These are phyloP conservation scores for Nannospalax galili DNA, from an alignment of 2,113 vertebrate genomes.

Conservation along the genomic window DNA sequence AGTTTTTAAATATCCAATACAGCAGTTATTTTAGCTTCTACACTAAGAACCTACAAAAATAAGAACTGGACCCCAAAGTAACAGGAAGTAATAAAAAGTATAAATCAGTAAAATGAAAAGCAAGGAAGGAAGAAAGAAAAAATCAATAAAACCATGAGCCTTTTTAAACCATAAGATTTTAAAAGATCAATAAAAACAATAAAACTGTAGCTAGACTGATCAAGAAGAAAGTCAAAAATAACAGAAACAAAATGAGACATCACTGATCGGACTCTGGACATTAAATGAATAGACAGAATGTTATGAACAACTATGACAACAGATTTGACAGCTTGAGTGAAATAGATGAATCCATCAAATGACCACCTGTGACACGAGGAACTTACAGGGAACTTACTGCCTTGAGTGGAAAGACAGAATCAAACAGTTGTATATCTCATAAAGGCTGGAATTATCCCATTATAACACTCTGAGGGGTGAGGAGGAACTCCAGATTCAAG, in stretches of 20 bases:
- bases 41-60: background rate
- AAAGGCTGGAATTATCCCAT: background rate
- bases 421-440: background rate
- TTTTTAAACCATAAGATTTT: background rate
- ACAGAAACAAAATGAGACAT: background rate
- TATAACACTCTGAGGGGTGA: background rate
- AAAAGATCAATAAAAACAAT: conserved; percentile 25
- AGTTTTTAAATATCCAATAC: background rate
- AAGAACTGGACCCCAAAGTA: conserved; percentile 17
- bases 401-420: background rate
- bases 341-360: background rate
- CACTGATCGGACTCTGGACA: background rate
- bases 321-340: background rate
- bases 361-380: background rate
- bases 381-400: background rate
- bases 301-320: background rate
- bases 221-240: conserved; percentile 8
- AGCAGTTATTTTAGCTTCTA: background rate
- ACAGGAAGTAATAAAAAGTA: background rate
- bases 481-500: background rate
- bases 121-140: conserved; percentile 10
- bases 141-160: conserved; percentile 23
- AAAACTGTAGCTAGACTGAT: background rate
- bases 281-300: background rate
- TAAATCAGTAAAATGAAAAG: conserved; percentile 56